Percentiles rank a stretch among this genome's conserved stretches.
phyloP scores from a whole-genome alignment of 2,113 vertebrate species.

The Natator depressus region DNA sequence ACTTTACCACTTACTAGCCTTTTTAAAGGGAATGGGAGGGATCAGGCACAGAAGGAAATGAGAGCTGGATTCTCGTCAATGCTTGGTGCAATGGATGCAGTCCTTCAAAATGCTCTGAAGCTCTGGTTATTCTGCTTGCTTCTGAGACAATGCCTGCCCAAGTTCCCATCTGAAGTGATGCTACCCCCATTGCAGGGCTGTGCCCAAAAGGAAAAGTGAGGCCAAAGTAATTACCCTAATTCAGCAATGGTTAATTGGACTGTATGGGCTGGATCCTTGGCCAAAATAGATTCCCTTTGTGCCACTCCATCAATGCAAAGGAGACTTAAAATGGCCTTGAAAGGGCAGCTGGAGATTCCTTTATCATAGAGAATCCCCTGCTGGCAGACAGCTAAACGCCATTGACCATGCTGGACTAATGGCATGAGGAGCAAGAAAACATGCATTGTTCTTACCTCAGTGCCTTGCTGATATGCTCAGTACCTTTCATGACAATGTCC shows the following conservation, averaged over 20 bases:
- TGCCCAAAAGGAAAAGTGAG: not conserved
- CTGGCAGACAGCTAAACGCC: too few species aligned
- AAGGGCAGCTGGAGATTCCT: not conserved
- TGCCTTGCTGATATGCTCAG: accelerated
- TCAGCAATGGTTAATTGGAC: not conserved
- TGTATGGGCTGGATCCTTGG: not conserved
- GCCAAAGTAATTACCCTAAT: not conserved
- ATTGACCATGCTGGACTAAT: not conserved
- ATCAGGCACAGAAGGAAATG: not conserved
- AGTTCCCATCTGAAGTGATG: not conserved
- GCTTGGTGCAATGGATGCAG: not conserved
- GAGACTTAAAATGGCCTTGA: not conserved
- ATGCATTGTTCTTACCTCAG: not conserved
- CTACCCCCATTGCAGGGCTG: not conserved
- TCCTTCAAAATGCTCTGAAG: not conserved
- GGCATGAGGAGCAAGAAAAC: not conserved
- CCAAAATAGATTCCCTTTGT: not conserved
- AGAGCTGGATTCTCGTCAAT: not conserved
- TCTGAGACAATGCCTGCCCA: not conserved
- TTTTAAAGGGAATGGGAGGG: not conserved
- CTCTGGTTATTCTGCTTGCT: not conserved
- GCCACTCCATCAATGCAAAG: not conserved
- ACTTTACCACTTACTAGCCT: not conserved
- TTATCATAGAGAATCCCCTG: not conserved
- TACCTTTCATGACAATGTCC: accelerated